A percentile compares a stretch with the other conserved stretches of the same genome.
Evolutionary conservation across 2,888 invertebrate genomes (phyloP).

Genomic region (Leucophora obtusa): DNA sequence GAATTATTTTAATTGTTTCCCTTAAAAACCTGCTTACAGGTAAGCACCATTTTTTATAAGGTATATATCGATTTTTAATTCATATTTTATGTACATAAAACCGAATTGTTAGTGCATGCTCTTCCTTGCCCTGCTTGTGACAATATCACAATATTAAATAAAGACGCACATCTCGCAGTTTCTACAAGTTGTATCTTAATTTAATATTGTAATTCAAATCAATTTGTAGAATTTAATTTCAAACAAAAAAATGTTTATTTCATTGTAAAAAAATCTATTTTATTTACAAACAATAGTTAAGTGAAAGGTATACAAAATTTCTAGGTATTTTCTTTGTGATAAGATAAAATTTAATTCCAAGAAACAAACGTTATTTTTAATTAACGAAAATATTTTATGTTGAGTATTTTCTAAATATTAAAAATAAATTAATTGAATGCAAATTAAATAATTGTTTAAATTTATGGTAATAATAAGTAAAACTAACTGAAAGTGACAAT

Average conservation of each 20-base stretch:
- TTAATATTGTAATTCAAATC: slow-evolving; percentile 40
- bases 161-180: slow-evolving; percentile 46
- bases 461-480: background rate
- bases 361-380: background rate
- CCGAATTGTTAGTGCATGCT: no score
- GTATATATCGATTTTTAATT: no score
- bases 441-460: background rate
- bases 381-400: background rate
- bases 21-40: no score
- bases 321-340: background rate
- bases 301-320: background rate
- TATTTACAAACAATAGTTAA: background rate
- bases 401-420: background rate
- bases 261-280: background rate
- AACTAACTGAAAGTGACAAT: no score
- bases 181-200: slow-evolving; percentile 27
- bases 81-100: no score
- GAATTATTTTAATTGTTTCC: no score
- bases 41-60: no score
- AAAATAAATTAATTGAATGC: background rate
- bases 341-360: background rate
- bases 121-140: background rate
- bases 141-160: slow-evolving; percentile 34
- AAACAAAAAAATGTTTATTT: background rate
- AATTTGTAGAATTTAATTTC: slow-evolving; percentile 27